These are phyloP conservation scores for Magallana gigas DNA, from an alignment of 1,140 invertebrate species.

Conservation along the genomic window DNA sequence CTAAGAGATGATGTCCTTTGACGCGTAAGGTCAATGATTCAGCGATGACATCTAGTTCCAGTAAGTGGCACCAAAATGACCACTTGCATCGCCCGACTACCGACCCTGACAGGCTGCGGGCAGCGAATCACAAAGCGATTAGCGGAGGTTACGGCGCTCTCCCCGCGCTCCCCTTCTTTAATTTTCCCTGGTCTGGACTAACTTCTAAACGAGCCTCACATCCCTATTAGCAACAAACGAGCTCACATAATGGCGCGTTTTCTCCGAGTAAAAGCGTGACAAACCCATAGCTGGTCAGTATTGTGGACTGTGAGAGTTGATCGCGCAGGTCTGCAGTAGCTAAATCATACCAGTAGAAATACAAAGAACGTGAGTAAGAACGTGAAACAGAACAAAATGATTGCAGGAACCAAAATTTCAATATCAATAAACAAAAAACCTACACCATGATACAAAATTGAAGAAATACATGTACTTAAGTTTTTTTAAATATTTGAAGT, in stretches of 20 bases:
- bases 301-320: neutral
- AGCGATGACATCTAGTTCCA: neutral
- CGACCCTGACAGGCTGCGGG: neutral
- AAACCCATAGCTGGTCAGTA: neutral
- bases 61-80: slow-evolving; percentile 10
- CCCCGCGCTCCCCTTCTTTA: neutral
- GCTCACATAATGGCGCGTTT: neutral
- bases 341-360: too few species aligned
- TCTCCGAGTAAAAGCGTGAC: neutral
- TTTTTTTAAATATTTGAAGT: too few species aligned
- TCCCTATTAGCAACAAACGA: neutral
- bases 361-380: too few species aligned
- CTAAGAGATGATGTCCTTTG: too few species aligned
- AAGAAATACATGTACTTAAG: too few species aligned
- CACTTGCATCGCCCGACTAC: neutral
- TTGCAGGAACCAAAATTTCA: too few species aligned
- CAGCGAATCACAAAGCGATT: neutral
- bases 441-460: too few species aligned
- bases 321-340: neutral
- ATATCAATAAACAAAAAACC: too few species aligned
- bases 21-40: neutral
- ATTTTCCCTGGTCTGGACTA: slow-evolving; percentile 3
- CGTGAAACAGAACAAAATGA: too few species aligned
- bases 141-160: neutral
- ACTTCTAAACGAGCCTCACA: neutral